Conservation (phyloP, 2,113 vertebrate species). For the Mionectes macconnelli region DNA sequence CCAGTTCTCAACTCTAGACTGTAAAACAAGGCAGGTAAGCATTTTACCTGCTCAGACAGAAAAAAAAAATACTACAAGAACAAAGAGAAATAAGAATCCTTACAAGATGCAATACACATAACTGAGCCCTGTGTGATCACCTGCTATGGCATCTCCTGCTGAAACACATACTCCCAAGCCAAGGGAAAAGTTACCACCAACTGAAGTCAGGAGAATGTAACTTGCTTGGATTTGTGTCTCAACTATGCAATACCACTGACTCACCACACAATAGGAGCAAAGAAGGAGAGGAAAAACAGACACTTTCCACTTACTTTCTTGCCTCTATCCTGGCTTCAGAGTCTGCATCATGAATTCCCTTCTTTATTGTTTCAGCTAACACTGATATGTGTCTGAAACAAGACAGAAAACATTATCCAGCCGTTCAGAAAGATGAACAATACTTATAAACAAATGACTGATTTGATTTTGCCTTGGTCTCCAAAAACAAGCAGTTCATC, state of each 20-base stretch:
- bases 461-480: not conserved
- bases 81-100: not conserved
- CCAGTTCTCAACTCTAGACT: not conserved
- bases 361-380: constrained; percentile 96
- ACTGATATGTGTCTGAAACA: constrained; percentile 91
- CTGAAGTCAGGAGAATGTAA: not conserved
- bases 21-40: not conserved
- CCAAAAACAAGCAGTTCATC: not conserved
- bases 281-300: not conserved
- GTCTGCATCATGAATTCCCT: constrained; percentile 96
- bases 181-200: not conserved
- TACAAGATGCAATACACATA: not conserved
- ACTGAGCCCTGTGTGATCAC: not conserved
- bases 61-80: not conserved
- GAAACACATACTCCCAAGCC: not conserved
- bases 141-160: not conserved
- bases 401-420: constrained; percentile 58
- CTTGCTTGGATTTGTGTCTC: not conserved
- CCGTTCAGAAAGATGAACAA: not conserved
- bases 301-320: constrained; percentile 87
- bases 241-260: not conserved
- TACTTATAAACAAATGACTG: not conserved
- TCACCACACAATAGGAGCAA: not conserved
- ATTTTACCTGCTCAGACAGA: not conserved
- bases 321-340: constrained; percentile 96